Conservation (phyloP, 1,140 invertebrate species). For the Nautilus pompilius region DNA sequence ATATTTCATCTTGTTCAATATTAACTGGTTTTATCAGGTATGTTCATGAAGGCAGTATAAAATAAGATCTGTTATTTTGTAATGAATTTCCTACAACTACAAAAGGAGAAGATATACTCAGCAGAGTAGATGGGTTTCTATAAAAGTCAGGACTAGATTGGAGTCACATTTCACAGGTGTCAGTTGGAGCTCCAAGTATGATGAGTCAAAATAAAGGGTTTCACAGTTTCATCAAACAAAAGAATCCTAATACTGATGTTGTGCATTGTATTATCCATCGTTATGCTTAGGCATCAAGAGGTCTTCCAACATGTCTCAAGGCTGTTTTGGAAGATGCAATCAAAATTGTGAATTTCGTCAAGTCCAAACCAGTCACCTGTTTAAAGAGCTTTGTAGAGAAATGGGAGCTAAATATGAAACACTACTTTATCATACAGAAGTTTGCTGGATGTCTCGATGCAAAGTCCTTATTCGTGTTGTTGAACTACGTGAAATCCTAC, state of each 20-base stretch:
- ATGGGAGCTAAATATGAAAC: not conserved
- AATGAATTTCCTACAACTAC: not conserved
- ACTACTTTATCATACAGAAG: not conserved
- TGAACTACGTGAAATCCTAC: not conserved
- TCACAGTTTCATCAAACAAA: not conserved
- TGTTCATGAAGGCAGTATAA: too few species aligned
- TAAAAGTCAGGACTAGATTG: not conserved
- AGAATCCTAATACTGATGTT: not conserved
- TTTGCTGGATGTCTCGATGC: not conserved
- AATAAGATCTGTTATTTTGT: too few species aligned
- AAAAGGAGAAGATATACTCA: not conserved
- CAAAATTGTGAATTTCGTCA: not conserved
- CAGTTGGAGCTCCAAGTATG: not conserved
- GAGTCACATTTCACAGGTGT: not conserved
- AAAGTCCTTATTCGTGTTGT: not conserved
- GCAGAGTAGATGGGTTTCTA: not conserved
- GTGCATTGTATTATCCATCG: not conserved
- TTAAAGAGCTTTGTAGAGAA: not conserved
- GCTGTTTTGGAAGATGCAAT: not conserved
- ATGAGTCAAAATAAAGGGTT: not conserved
- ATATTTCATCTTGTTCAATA: too few species aligned
- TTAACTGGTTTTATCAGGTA: too few species aligned
- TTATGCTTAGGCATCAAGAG: not conserved
- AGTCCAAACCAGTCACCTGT: too few species aligned
- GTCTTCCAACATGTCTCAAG: not conserved